Conservation (phyloP, 2,888 invertebrate genomes). For the Diachrysia chrysitis region DNA sequence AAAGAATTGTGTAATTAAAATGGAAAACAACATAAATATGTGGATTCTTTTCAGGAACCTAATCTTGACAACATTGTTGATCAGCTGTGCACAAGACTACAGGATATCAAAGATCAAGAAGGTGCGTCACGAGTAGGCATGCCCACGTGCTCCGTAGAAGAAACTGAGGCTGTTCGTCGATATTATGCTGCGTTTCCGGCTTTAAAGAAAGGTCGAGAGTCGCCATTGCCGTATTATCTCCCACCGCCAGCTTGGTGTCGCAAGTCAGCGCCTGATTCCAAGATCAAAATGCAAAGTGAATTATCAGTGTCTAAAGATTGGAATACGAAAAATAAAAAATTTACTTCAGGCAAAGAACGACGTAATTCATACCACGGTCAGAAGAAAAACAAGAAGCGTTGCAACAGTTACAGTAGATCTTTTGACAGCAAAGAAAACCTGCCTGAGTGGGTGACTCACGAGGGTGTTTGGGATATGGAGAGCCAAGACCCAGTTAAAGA, state of each 20-base stretch:
- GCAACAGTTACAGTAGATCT: slow-evolving; percentile 82
- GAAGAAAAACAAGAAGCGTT: slow-evolving; percentile 78
- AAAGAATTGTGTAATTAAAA: slow-evolving; percentile 1
- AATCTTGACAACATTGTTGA: slow-evolving; percentile 95
- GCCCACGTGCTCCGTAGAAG: slow-evolving; percentile 85
- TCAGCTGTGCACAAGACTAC: slow-evolving; percentile 94
- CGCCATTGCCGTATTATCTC: slow-evolving; percentile 81
- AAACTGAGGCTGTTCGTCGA: slow-evolving; percentile 92
- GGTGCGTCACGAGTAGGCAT: slow-evolving; percentile 84
- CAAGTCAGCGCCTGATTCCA: slow-evolving; percentile 69
- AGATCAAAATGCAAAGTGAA: slow-evolving; percentile 84
- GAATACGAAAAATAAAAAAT: slow-evolving; percentile 78
- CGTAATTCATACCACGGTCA: slow-evolving; percentile 83
- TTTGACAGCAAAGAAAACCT: slow-evolving; percentile 83
- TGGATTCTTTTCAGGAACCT: slow-evolving; percentile 90
- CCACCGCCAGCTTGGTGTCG: slow-evolving; percentile 86
- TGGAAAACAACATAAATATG: slow-evolving; percentile 9
- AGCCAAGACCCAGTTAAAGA: slow-evolving; percentile 85
- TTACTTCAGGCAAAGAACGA: slow-evolving; percentile 79
- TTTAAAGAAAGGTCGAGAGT: slow-evolving; percentile 87
- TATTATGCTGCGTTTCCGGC: slow-evolving; percentile 94
- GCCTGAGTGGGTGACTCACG: slow-evolving; percentile 89
- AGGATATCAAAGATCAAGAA: slow-evolving; percentile 90
- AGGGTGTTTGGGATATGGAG: slow-evolving; percentile 87
- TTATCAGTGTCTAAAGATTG: slow-evolving; percentile 77